phyloP scores from a whole-genome alignment of 92 coral and sea anemone genomes.

The Epizoanthus scotinus region DNA sequence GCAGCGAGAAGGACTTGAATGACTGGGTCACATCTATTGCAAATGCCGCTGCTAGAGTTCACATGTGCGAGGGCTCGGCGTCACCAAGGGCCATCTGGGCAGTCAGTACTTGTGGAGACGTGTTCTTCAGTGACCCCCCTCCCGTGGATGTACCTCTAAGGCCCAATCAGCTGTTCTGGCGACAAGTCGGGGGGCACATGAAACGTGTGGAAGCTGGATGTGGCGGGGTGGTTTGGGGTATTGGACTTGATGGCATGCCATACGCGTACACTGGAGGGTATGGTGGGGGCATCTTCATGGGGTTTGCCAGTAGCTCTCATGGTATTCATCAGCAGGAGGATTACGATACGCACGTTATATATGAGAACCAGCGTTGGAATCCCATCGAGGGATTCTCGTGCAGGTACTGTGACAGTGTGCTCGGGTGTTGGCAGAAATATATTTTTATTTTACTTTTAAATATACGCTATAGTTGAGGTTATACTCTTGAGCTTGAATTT shows the following conservation, averaged over 20 bases:
- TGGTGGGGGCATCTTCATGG: conserved; percentile 91
- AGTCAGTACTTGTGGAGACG: conserved; percentile 81
- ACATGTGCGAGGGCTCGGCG: conserved; percentile 77
- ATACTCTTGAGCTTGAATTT: too few species aligned
- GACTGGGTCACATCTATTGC: conserved; percentile 87
- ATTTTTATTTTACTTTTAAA: not conserved
- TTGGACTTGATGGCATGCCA: conserved; percentile 87
- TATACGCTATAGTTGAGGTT: not conserved
- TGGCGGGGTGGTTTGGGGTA: conserved; percentile 90
- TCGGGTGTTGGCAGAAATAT: not conserved
- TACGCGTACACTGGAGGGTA: conserved; percentile 92
- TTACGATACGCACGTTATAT: conserved; percentile 71
- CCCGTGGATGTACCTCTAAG: conserved; percentile 54
- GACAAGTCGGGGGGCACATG: conserved; percentile 96
- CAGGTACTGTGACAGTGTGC: conserved; percentile 52
- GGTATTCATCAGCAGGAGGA: conserved; percentile 88
- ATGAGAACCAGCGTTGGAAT: conserved; percentile 97
- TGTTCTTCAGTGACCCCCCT: conserved; percentile 82
- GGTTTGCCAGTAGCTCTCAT: conserved; percentile 73
- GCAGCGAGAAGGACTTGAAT: conserved; percentile 85
- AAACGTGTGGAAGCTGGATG: conserved; percentile 83
- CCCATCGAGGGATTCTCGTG: conserved; percentile 91
- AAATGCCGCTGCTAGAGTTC: conserved; percentile 63
- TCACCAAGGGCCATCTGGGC: conserved; percentile 87
- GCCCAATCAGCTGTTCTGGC: conserved; percentile 84